Percentiles rank a stretch among this genome's conserved stretches.
phyloP scores from a whole-genome alignment of 2,888 invertebrate genomes.

The Altica lythri region DNA sequence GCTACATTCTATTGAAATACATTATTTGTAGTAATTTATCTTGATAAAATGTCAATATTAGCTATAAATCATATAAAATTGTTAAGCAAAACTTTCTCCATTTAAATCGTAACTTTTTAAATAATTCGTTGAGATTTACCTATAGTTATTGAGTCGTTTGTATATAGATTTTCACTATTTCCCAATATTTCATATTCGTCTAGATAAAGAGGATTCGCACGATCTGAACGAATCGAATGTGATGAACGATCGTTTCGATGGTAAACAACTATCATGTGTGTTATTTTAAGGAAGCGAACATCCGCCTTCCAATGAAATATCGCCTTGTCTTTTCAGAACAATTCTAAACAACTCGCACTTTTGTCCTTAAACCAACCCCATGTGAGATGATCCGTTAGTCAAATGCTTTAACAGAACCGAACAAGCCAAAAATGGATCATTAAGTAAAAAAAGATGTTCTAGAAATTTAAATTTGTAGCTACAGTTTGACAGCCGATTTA shows the following conservation, averaged over 20 bases:
- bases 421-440: no score
- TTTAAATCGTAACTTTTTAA: background rate
- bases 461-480: no score
- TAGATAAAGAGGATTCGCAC: conserved; percentile 39
- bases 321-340: conserved; percentile 54
- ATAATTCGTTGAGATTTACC: background rate
- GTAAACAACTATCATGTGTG: conserved; percentile 55
- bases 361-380: conserved; percentile 53
- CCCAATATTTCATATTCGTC: conserved; percentile 19
- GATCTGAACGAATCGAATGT: conserved; percentile 53
- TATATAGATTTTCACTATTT: background rate
- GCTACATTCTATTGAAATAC: no score
- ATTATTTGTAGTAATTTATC: no score
- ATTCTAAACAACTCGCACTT: conserved; percentile 56
- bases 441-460: no score
- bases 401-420: no score
- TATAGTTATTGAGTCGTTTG: background rate
- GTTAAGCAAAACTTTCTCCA: background rate
- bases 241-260: conserved; percentile 50
- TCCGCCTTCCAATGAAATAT: conserved; percentile 58
- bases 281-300: conserved; percentile 58
- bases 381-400: conserved; percentile 56
- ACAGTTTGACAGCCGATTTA: no score
- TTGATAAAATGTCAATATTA: no score
- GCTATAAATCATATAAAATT: no score